Evolutionary conservation across 2,888 invertebrate species (phyloP).

Genomic region (Capitulum mitella): DNA sequence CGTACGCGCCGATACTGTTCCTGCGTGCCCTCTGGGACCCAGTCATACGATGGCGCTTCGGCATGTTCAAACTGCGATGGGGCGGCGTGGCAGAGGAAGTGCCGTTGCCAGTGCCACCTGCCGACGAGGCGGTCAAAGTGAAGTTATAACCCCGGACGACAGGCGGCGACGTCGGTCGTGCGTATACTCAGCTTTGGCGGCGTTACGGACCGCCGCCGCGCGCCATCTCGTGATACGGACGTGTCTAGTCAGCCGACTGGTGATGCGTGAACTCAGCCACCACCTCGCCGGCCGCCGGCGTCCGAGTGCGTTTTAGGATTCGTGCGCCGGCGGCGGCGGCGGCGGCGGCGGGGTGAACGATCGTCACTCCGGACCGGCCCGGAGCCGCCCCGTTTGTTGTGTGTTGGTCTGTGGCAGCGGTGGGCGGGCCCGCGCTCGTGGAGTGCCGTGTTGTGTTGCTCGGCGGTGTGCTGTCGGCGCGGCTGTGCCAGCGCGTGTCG

Average conservation of each 20-base stretch:
- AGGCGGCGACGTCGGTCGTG: not conserved
- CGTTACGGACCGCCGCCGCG: not conserved
- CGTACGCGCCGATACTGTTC: conserved; percentile 80
- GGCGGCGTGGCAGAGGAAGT: conserved; percentile 75
- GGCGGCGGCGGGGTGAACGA: no score
- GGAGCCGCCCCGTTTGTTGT: no score
- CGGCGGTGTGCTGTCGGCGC: not conserved
- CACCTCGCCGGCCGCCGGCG: no score
- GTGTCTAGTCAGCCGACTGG: conserved; percentile 12
- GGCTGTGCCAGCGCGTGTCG: not conserved
- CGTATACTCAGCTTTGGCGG: not conserved
- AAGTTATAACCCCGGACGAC: conserved; percentile 7
- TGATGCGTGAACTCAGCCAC: not conserved
- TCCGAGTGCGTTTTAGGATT: no score
- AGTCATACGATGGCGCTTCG: conserved; percentile 85
- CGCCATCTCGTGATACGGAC: not conserved
- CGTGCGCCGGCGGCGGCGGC: no score
- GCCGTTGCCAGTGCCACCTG: not conserved
- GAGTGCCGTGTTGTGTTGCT: no score
- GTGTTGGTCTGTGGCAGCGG: no score
- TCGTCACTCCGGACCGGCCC: no score
- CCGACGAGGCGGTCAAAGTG: conserved; percentile 3
- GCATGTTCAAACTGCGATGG: conserved; percentile 86
- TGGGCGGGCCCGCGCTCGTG: no score
- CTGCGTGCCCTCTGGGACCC: conserved; percentile 78